Conservation (phyloP, 1,140 invertebrate genomes). For the Sipha flava region DNA sequence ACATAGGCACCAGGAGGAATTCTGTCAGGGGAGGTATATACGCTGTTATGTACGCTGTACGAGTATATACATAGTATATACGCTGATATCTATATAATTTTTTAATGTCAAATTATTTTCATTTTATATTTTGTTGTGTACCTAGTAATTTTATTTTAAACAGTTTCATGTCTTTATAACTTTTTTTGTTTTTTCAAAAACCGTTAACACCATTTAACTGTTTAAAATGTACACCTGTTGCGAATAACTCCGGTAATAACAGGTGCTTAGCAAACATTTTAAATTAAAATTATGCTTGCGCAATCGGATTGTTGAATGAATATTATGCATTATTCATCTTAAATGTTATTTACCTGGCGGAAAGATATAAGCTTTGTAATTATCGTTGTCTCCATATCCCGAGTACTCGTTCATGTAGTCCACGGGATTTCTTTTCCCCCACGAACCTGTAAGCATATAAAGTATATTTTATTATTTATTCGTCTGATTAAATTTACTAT, state of each 20-base stretch:
- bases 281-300: not conserved
- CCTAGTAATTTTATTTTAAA: too few species aligned
- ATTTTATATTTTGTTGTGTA: too few species aligned
- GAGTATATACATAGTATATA: too few species aligned
- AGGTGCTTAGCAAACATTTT: not conserved
- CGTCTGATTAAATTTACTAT: not conserved
- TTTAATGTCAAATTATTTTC: too few species aligned
- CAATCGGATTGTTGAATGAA: not conserved
- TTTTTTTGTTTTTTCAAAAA: too few species aligned
- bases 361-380: constrained; percentile 17
- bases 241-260: not conserved
- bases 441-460: constrained; percentile 4
- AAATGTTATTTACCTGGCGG: constrained; percentile 12
- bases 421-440: constrained; percentile 25
- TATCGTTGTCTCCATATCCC: not conserved
- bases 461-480: not conserved
- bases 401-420: constrained; percentile 18
- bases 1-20: too few species aligned
- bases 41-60: too few species aligned
- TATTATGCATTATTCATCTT: not conserved
- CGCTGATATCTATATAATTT: too few species aligned
- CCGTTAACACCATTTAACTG: not conserved
- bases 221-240: not conserved
- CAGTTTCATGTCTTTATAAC: too few species aligned
- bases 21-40: too few species aligned